Conservation (phyloP, 1,140 invertebrate species). For the Coelopa frigida region DNA sequence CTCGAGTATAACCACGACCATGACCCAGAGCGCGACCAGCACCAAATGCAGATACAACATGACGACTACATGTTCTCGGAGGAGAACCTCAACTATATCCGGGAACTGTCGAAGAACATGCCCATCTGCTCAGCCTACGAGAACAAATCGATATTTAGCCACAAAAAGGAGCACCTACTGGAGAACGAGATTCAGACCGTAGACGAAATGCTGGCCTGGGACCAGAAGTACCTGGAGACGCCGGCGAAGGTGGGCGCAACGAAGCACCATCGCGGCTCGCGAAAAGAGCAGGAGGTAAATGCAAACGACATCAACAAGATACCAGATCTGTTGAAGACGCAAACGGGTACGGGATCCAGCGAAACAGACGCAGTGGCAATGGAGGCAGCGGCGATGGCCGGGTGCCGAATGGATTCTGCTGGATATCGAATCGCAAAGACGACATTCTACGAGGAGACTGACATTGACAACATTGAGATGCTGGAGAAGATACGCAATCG, state of each 20-base stretch:
- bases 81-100: conserved; percentile 41
- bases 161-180: conserved; percentile 3
- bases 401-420: too few relatives aligned
- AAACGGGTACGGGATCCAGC: conserved; percentile 28
- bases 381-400: too few relatives aligned
- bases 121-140: conserved; percentile 42
- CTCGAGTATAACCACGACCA: too few relatives aligned
- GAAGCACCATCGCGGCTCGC: not conserved
- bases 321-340: not conserved
- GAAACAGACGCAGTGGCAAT: too few relatives aligned
- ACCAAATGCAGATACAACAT: too few relatives aligned
- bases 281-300: conserved; percentile 1
- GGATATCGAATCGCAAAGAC: too few relatives aligned
- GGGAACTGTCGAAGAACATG: conserved; percentile 40
- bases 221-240: conserved; percentile 17
- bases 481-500: conserved; percentile 16
- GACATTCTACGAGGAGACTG: conserved; percentile 16
- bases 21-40: too few relatives aligned
- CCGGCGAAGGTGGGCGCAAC: too few relatives aligned
- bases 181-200: conserved; percentile 14
- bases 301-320: not conserved
- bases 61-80: conserved; percentile 28
- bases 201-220: conserved; percentile 28
- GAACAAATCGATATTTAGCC: conserved; percentile 40
- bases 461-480: conserved; percentile 16